These are phyloP conservation scores for Parus major DNA, from an alignment of 2,113 vertebrate species.

Conservation along the genomic window DNA sequence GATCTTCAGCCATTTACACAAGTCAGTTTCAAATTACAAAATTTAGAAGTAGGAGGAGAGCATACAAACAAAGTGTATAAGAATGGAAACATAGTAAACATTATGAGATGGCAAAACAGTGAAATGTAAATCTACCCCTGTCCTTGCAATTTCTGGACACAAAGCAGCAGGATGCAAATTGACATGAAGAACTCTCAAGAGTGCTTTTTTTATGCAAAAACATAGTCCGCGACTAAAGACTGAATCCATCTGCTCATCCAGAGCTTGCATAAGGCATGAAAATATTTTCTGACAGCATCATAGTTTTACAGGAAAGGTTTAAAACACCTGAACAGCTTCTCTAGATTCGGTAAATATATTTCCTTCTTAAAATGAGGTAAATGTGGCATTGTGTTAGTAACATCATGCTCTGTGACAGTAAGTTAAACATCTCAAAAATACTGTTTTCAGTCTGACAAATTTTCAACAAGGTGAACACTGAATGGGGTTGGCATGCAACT, in stretches of 20 bases:
- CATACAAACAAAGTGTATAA: background rate
- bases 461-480: background rate
- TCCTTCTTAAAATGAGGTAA: conserved; percentile 28
- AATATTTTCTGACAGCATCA: background rate
- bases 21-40: background rate
- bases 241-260: background rate
- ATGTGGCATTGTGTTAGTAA: background rate
- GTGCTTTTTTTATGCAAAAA: background rate
- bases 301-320: background rate
- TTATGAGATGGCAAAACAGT: conserved; percentile 16
- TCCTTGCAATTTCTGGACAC: background rate
- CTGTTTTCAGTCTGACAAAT: background rate
- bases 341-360: background rate
- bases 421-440: background rate
- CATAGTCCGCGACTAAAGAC: background rate
- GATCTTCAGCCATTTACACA: background rate
- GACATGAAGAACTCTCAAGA: background rate
- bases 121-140: background rate
- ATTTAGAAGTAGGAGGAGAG: background rate
- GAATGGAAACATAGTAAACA: conserved; percentile 4
- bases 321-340: background rate
- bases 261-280: background rate
- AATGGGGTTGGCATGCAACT: background rate
- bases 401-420: background rate
- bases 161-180: background rate